Evolutionary conservation across 2,888 invertebrate species (phyloP), one percentile per base, ranked within the genome.

Genomic region (Trichogramma evanescens): DNA sequence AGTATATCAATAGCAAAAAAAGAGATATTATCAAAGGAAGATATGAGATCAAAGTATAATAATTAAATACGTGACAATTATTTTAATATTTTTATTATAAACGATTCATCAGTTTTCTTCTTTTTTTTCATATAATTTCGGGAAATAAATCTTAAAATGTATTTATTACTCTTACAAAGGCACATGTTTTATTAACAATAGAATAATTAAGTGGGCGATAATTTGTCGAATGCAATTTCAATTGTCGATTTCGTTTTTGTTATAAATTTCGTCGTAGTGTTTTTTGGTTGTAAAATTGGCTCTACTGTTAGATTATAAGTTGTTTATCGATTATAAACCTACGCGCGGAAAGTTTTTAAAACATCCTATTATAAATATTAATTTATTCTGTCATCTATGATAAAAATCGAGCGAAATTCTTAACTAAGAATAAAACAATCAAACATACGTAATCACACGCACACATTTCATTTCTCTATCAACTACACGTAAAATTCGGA

Each of bases 101-200:
- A 75, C 74, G 70, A 71, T 75, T 75, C 75, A 70, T 73, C 48
- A 68, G 67, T 70, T 72, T 67, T 68, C 75, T 71, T 73, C 48
- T 67, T 68, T 70, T 70, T 72, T 67, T 68, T 72, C 68, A 70
- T 73, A 73, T 71, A 74, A 75, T 75, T 74, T 73, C 72, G 72
- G 72, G 73, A 70, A 72, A 58, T 58, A 56, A 26, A 71, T 71
- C 71, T 75, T 76, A 76, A 72, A 71, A 71, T 68, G 67, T 69
- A 70, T 70, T 71, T 70, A 72, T 76, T 75, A 74, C 74, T 76
- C 70, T 74, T 74, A 71, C 67, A 72, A 77, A 77, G 76, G 76
- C 77, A 77, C 77, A 74, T 75, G 68, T 73, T 76, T 75, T 67
- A 72, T 64, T 71, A 69, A 68, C 54, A 57, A 63, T 61, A 63